These are phyloP conservation scores for Boleophthalmus pectinirostris DNA, from an alignment of 2,113 vertebrate species.

Conservation along the genomic window DNA sequence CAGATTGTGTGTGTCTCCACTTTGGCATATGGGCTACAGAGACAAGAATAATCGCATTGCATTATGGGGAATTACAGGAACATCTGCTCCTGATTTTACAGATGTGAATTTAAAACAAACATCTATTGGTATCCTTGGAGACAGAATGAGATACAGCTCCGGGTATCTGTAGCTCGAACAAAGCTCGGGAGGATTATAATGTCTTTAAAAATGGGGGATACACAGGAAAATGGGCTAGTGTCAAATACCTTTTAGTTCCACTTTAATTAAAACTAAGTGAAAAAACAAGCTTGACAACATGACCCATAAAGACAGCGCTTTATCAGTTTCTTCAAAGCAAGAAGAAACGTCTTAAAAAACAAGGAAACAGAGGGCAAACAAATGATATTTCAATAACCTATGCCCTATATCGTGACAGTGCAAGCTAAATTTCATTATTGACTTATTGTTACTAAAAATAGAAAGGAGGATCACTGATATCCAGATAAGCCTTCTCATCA, in stretches of 20 bases:
- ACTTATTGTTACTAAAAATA: background rate
- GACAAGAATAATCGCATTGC: conserved; percentile 46
- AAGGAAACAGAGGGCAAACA: conserved; percentile 4
- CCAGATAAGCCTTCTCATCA: background rate
- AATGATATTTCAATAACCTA: too few species aligned
- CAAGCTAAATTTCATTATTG: background rate
- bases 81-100: conserved; percentile 63
- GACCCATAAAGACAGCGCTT: background rate
- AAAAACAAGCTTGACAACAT: conserved; percentile 22
- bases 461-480: background rate
- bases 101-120: conserved; percentile 44
- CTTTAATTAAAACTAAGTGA: conserved; percentile 23
- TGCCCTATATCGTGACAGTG: background rate
- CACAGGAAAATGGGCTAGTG: conserved; percentile 18
- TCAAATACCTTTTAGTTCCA: conserved; percentile 33
- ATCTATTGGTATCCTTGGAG: background rate
- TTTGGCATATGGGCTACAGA: conserved; percentile 26
- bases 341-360: conserved; percentile 14
- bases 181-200: conserved; percentile 7
- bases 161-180: conserved; percentile 7
- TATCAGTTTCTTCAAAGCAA: conserved; percentile 6
- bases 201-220: conserved; percentile 8
- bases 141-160: background rate
- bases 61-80: conserved; percentile 54
- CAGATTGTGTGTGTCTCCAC: conserved; percentile 22